Base-by-base conservation (phyloP, 1,140 invertebrate species). In the Aphis craccivora region DNA sequence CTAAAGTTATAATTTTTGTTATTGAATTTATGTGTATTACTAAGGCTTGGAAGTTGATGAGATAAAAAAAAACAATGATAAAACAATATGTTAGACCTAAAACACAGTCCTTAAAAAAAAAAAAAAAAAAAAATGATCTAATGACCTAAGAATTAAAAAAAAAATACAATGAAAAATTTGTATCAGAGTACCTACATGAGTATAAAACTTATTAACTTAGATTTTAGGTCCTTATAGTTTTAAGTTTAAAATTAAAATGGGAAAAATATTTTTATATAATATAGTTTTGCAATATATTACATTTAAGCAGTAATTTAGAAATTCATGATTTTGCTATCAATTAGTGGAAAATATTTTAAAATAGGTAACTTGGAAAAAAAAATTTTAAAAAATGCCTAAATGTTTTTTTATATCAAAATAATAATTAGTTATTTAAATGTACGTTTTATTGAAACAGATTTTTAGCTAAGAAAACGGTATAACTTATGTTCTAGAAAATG, bases 1-100 rank as follows among this genome's bases (percentile, higher is more conserved):
- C 91, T 93, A 86, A 93, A 93, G 4, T n/a, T 18, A 35, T n/a
- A 76, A 76, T 76, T 76, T 76, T 1, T 76, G 18, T 76, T 76
- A 76, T 51, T 76, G 14, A 76, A 76, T 76, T 76, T 18, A 76
- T 25, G 18, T 51, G 48, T 76, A 76, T n/a, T 76, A 67, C 30
- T 35, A 18, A 4, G 30, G 14, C 60, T 76, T 14, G 9, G n/a
- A 76, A 76, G 60, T 76, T n/a, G 60, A 76, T 76, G 60, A 20
- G 30, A 20, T n/a, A n/a, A n/a, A 76, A 67, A 53, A 53, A n/a
- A 76, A 76, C n/a, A 76, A n/a, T n/a, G 14, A n/a, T n/a, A 76
- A 76, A n/a, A 76, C 18, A 30, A 11, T 60, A 9, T 30, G 11
- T 60, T 30, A 51, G 48, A 60, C 55, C 30, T 60, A 30, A 55